These are phyloP conservation scores for Holotrichia oblita DNA, from an alignment of 1,140 invertebrate genomes.

Conservation along the genomic window DNA sequence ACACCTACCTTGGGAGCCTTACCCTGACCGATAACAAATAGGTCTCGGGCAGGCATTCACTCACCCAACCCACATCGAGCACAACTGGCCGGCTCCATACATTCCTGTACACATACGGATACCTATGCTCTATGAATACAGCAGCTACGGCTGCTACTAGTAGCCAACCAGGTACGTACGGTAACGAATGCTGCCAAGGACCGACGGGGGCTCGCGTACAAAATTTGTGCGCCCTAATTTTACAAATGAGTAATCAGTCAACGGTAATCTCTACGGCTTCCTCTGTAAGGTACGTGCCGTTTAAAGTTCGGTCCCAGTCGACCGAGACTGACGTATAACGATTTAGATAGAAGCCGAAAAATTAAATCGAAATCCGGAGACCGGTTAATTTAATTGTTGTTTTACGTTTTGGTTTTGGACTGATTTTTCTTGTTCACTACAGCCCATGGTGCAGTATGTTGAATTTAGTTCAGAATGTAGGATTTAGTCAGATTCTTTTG, in stretches of 20 bases:
- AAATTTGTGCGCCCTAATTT: constrained; percentile 37
- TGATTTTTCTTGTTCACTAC: not conserved
- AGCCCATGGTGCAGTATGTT: no score
- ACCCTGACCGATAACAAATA: constrained; percentile 30
- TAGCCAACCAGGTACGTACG: not conserved
- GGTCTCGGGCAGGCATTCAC: constrained; percentile 27
- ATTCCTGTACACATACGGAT: not conserved
- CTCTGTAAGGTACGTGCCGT: not conserved
- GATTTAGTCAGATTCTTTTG: no score
- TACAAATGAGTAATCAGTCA: constrained; percentile 40
- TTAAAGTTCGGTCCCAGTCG: not conserved
- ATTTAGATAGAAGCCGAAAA: constrained; percentile 2
- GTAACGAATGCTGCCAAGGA: not conserved
- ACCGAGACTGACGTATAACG: not conserved
- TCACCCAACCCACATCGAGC: not conserved
- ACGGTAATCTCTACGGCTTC: constrained; percentile 17
- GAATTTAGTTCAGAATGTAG: no score
- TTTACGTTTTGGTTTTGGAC: not conserved
- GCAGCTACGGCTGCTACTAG: not conserved
- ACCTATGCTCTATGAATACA: not conserved
- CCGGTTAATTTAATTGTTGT: not conserved
- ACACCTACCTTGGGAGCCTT: constrained; percentile 29
- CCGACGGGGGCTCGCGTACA: not conserved
- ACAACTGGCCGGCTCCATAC: not conserved
- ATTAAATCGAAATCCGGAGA: not conserved